phyloP scores from a whole-genome alignment of 2,888 invertebrate species.

The Hylaea fasciaria region DNA sequence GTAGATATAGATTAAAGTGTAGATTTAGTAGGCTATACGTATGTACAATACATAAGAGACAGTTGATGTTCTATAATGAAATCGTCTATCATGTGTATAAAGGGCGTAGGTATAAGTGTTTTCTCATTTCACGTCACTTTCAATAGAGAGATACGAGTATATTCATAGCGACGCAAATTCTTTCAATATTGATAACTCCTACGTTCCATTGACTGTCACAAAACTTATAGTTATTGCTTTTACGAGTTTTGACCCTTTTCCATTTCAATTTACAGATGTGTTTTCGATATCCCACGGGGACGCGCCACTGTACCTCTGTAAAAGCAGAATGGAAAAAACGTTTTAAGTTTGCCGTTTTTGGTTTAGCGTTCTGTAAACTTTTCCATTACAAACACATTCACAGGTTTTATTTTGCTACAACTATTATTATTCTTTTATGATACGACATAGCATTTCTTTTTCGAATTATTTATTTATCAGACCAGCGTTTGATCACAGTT shows the following conservation, averaged over 20 bases:
- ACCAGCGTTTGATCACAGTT: too few relatives aligned
- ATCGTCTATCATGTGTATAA: too few relatives aligned
- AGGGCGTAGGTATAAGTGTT: not conserved
- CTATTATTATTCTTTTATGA: too few relatives aligned
- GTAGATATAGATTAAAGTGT: too few relatives aligned
- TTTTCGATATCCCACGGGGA: slow-evolving; percentile 66
- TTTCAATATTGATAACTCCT: slow-evolving; percentile 32
- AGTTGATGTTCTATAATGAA: too few relatives aligned
- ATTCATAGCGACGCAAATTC: slow-evolving; percentile 13
- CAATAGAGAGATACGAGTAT: not conserved
- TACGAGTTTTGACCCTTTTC: slow-evolving; percentile 73
- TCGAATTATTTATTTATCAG: too few relatives aligned
- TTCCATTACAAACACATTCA: slow-evolving; percentile 12
- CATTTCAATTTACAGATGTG: slow-evolving; percentile 76
- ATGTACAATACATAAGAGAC: too few relatives aligned
- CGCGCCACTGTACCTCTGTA: slow-evolving; percentile 57
- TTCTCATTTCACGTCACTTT: not conserved
- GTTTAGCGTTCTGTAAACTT: slow-evolving; percentile 30
- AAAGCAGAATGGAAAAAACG: slow-evolving; percentile 61
- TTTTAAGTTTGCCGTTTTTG: slow-evolving; percentile 54
- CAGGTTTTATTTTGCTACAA: too few relatives aligned
- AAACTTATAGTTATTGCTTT: slow-evolving; percentile 68
- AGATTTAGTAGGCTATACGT: too few relatives aligned
- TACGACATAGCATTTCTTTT: too few relatives aligned
- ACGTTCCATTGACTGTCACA: slow-evolving; percentile 52